phyloP scores from a whole-genome alignment of 2,113 vertebrate species.

The Coregonus clupeaformis region DNA sequence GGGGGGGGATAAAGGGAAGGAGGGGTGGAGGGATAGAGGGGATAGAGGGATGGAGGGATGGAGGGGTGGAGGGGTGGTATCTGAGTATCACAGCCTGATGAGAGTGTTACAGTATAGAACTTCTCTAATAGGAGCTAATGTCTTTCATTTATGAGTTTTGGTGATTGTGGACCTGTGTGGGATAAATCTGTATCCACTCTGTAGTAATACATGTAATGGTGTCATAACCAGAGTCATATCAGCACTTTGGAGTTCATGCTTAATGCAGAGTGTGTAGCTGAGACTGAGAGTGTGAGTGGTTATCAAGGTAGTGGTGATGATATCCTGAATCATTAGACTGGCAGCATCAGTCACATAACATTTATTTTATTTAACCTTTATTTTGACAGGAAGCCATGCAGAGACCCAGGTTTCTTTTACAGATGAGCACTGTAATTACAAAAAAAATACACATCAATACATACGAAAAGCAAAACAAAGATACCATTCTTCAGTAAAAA shows the following conservation, averaged over 20 bases:
- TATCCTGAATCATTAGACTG: constrained; percentile 46
- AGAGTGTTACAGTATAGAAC: constrained; percentile 50
- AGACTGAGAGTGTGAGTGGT: constrained; percentile 41
- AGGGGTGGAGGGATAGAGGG: not conserved
- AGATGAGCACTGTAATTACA: no score
- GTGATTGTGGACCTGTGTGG: constrained; percentile 56
- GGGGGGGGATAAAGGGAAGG: not conserved
- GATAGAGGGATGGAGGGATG: no score
- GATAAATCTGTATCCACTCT: constrained; percentile 56
- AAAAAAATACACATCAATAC: no score
- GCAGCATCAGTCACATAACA: constrained; percentile 61
- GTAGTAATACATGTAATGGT: constrained; percentile 73
- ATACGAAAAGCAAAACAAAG: no score
- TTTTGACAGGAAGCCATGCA: no score
- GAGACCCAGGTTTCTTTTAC: no score
- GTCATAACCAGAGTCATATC: constrained; percentile 69
- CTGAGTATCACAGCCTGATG: not conserved
- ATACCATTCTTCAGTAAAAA: no score
- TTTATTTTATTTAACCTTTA: no score
- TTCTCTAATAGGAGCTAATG: constrained; percentile 57
- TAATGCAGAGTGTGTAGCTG: not conserved
- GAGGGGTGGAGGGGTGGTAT: constrained; percentile 14
- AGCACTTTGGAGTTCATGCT: constrained; percentile 63
- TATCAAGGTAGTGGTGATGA: constrained; percentile 18
- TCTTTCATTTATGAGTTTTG: constrained; percentile 68